These are phyloP conservation scores for Thunnus thynnus DNA, from an alignment of 2,113 vertebrate genomes.

Conservation along the genomic window DNA sequence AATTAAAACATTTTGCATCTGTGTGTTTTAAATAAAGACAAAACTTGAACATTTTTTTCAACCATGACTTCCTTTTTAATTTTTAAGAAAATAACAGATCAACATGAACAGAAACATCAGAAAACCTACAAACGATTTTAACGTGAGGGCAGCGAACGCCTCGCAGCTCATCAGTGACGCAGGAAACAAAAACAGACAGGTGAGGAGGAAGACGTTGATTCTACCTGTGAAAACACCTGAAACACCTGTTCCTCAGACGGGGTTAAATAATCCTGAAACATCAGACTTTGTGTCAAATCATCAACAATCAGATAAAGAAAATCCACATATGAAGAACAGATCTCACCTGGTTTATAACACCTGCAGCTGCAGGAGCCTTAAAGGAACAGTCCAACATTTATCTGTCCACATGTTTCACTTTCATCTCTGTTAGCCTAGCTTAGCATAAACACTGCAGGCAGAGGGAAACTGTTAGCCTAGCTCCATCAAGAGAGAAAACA, in stretches of 20 bases:
- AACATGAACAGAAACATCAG: neutral
- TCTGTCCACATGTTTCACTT: too few species aligned
- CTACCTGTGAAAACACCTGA: neutral
- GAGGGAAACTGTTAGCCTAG: too few species aligned
- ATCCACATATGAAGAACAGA: too few species aligned
- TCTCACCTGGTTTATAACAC: neutral
- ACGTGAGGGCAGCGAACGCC: neutral
- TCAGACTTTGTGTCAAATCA: too few species aligned
- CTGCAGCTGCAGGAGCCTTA: neutral
- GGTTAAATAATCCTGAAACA: too few species aligned
- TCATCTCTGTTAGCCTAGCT: too few species aligned
- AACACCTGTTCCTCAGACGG: too few species aligned
- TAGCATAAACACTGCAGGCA: too few species aligned
- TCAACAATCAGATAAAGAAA: too few species aligned
- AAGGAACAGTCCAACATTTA: neutral
- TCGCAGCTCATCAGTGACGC: neutral
- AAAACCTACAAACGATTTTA: neutral
- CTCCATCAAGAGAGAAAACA: neutral
- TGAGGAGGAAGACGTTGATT: conserved; percentile 10
- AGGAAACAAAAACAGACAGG: neutral
- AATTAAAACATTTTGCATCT: too few species aligned
- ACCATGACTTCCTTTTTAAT: conserved; percentile 15
- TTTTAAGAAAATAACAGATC: neutral
- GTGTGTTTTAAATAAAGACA: too few species aligned
- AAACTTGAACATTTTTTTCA: neutral